These are phyloP conservation scores for Chymomyza fuscimana DNA, from an alignment of 2,888 invertebrate genomes.

Conservation along the genomic window DNA sequence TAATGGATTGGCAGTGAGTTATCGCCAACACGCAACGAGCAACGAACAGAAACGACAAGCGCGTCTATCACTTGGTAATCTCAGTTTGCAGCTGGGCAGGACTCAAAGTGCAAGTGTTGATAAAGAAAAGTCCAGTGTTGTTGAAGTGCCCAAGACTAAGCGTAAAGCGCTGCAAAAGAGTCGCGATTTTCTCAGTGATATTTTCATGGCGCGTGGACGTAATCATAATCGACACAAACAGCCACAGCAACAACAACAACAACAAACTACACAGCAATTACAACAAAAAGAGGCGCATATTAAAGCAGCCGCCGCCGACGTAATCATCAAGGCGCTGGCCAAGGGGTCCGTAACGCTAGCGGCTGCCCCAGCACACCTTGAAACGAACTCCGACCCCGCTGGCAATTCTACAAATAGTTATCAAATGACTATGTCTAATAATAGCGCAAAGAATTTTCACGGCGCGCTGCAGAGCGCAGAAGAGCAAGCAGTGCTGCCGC, in stretches of 20 bases:
- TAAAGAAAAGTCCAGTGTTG: constrained; percentile 1
- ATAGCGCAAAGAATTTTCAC: constrained; percentile 67
- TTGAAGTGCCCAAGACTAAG: constrained; percentile 34
- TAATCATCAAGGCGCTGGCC: constrained; percentile 50
- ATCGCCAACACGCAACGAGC: constrained; percentile 42
- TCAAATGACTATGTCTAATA: constrained; percentile 79
- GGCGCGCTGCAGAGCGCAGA: constrained; percentile 31
- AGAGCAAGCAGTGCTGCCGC: constrained; percentile 19
- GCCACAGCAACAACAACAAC: constrained; percentile 38
- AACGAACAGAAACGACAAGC: constrained; percentile 65
- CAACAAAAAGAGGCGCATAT: constrained; percentile 31
- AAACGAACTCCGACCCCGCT: constrained; percentile 75
- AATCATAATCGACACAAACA: constrained; percentile 73
- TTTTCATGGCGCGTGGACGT: constrained; percentile 80
- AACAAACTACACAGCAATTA: constrained; percentile 27
- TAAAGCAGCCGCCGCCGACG: constrained; percentile 33
- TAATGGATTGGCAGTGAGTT: constrained; percentile 32
- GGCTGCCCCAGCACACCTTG: constrained; percentile 71
- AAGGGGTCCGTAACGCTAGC: constrained; percentile 39
- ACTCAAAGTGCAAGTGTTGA: constrained; percentile 9
- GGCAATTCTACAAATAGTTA: constrained; percentile 72
- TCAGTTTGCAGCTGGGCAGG: constrained; percentile 43
- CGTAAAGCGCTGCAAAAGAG: constrained; percentile 73
- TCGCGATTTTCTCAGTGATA: constrained; percentile 75
- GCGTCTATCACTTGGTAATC: constrained; percentile 60